A percentile compares a stretch with the other conserved stretches of the same genome.
Evolutionary conservation across 2,797 vertebrate species (phyloP).

Genomic region (Varecia variegata): DNA sequence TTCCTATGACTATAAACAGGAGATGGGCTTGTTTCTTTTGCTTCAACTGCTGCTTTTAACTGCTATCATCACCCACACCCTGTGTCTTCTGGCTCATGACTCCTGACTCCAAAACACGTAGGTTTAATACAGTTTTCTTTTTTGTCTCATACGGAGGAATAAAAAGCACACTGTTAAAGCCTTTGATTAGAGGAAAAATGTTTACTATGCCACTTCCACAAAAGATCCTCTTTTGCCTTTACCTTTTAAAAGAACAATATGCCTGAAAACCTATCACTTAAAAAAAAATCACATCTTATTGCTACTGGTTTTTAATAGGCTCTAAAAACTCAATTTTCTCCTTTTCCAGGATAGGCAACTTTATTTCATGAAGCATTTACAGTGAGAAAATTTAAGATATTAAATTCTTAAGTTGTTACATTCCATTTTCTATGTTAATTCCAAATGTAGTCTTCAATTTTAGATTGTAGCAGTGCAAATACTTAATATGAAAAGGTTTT

Average conservation of each 20-base stretch:
- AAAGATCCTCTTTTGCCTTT: not conserved
- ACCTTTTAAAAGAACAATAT: not conserved
- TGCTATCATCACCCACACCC: not conserved
- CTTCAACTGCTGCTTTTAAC: not conserved
- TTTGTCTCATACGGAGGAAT: not conserved
- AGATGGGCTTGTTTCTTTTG: not conserved
- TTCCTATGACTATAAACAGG: not conserved
- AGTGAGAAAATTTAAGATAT: not conserved
- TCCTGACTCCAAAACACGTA: not conserved
- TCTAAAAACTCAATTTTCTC: slow-evolving; percentile 13
- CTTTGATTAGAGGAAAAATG: slow-evolving; percentile 4
- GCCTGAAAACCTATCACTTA: not conserved
- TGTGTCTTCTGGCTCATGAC: not conserved
- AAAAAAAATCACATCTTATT: not conserved
- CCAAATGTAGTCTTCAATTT: not conserved
- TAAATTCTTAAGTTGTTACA: not conserved
- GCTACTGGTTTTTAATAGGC: not conserved
- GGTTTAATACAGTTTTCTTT: not conserved
- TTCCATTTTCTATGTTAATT: not conserved
- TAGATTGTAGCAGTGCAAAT: not conserved
- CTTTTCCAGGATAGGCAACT: not conserved
- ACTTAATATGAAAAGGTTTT: not conserved
- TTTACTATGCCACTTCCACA: slow-evolving; percentile 20
- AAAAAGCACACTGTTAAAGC: not conserved
- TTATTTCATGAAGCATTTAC: not conserved